phyloP scores from a whole-genome alignment of 2,797 vertebrate genomes.

The Coracias cyanogaster region DNA sequence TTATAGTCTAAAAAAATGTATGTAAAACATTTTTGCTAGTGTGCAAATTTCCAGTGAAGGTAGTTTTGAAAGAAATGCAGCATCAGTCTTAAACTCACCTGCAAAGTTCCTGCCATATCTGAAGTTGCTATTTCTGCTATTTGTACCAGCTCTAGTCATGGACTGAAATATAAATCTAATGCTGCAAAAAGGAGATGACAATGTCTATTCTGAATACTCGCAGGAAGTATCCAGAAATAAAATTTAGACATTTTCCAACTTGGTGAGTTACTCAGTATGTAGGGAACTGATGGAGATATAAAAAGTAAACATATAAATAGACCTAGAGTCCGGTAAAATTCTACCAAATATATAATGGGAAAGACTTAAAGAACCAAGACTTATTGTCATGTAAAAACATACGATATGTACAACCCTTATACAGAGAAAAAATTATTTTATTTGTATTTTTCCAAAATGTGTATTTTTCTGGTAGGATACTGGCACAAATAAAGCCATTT shows the following conservation, averaged over 20 bases:
- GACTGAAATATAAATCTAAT: not conserved
- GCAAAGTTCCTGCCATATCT: not conserved
- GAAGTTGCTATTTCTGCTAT: not conserved
- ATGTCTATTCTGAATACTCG: not conserved
- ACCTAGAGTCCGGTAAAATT: not conserved
- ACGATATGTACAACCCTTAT: not conserved
- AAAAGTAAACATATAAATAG: constrained; percentile 7
- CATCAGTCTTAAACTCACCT: not conserved
- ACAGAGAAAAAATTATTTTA: not conserved
- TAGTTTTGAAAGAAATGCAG: not conserved
- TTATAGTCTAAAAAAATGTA: not conserved
- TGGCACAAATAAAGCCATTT: not conserved
- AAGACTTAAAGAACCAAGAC: not conserved
- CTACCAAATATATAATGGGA: not conserved
- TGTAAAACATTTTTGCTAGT: not conserved
- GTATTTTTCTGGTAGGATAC: not conserved
- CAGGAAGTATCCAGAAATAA: not conserved
- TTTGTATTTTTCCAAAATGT: not conserved
- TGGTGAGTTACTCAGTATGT: not conserved
- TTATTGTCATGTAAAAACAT: not conserved
- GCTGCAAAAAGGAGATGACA: not conserved
- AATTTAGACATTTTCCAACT: not conserved
- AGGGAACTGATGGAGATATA: not conserved
- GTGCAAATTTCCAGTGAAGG: not conserved
- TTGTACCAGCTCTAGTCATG: not conserved